Conservation (phyloP, 2,888 invertebrate species). For the Aricia artaxerxes region DNA sequence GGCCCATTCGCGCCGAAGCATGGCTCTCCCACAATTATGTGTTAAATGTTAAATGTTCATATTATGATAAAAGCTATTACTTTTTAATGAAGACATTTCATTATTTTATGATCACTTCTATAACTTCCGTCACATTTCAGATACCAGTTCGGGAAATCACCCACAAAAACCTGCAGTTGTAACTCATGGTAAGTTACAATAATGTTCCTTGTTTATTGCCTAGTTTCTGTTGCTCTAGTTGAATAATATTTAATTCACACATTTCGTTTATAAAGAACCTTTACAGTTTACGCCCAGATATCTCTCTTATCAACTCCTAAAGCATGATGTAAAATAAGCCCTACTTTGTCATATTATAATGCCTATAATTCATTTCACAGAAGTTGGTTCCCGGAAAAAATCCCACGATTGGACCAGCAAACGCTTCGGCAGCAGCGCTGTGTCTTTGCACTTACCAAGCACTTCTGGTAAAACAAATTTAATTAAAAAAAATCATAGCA, state of each 20-base stretch:
- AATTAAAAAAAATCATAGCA: no score
- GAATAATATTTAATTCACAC: no score
- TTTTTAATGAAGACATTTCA: neutral
- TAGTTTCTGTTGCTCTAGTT: no score
- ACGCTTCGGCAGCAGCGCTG: slow-evolving; percentile 59
- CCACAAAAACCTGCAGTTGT: slow-evolving; percentile 51
- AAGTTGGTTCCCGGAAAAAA: slow-evolving; percentile 52
- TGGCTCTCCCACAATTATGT: no score
- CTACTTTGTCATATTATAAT: no score
- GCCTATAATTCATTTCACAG: slow-evolving; percentile 41
- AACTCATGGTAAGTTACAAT: slow-evolving; percentile 45
- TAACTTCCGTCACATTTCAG: slow-evolving; percentile 47
- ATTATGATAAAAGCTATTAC: neutral
- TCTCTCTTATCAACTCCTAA: no score
- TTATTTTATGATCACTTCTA: neutral
- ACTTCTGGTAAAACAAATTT: slow-evolving; percentile 54
- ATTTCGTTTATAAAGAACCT: no score
- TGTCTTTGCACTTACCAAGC: slow-evolving; percentile 64
- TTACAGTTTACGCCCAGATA: no score
- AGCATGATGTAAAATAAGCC: no score
- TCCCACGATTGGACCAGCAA: slow-evolving; percentile 55
- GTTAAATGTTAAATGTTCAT: neutral
- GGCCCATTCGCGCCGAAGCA: no score
- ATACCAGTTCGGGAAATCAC: slow-evolving; percentile 54
- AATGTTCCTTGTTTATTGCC: neutral